Conservation (phyloP, 2,888 invertebrate species). For the Tuberolachnus salignus region DNA sequence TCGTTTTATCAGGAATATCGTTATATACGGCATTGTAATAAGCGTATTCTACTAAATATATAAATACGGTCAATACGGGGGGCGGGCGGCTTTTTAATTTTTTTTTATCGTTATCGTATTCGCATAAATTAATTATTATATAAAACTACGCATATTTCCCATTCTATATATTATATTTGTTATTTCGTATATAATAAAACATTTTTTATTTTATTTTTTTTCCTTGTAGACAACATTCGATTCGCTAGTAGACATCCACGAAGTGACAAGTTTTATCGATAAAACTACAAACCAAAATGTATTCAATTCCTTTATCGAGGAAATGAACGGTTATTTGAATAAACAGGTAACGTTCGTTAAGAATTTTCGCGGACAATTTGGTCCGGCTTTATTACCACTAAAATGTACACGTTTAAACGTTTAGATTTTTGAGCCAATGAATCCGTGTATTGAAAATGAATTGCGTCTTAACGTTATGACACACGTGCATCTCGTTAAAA, state of each 20-base stretch:
- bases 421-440: constrained; percentile 48
- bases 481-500: constrained; percentile 19
- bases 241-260: constrained; percentile 33
- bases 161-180: no score
- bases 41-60: no score
- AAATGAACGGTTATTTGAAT: constrained; percentile 24
- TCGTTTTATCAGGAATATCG: no score
- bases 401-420: no score
- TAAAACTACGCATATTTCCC: no score
- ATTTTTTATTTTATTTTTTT: neutral
- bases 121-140: neutral
- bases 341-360: constrained; percentile 20
- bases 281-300: constrained; percentile 42
- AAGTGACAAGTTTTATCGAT: constrained; percentile 37
- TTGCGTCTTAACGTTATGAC: constrained; percentile 47
- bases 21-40: no score
- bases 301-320: constrained; percentile 26
- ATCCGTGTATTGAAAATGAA: constrained; percentile 46
- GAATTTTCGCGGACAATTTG: no score
- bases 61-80: no score
- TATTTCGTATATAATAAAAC: no score
- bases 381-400: no score
- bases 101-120: no score
- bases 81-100: no score
- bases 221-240: constrained; percentile 31